Evolutionary conservation across 2,113 vertebrate species (phyloP).

Genomic region (Solea senegalensis): DNA sequence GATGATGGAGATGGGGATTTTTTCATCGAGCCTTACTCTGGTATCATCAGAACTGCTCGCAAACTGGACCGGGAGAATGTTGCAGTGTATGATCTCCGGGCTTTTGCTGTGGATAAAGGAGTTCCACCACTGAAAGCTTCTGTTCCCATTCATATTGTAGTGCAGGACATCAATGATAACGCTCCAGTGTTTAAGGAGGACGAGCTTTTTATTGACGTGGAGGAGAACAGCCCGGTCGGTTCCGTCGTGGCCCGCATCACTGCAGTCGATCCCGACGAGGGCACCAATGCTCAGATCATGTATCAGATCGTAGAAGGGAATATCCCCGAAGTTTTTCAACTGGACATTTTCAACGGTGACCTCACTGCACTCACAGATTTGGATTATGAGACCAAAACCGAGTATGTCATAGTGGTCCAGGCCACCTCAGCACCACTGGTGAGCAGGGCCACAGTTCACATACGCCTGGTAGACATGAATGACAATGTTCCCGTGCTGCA

Average conservation of each 20-base stretch:
- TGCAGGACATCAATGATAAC: slow-evolving; percentile 96
- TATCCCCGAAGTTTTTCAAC: slow-evolving; percentile 91
- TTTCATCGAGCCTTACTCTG: slow-evolving; percentile 90
- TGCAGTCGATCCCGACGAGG: slow-evolving; percentile 91
- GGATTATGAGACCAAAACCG: slow-evolving; percentile 90
- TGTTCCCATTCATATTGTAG: slow-evolving; percentile 88
- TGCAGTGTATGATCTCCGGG: slow-evolving; percentile 88
- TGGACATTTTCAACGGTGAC: slow-evolving; percentile 94
- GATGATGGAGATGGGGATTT: slow-evolving; percentile 96
- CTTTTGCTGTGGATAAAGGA: slow-evolving; percentile 90
- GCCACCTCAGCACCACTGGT: slow-evolving; percentile 95
- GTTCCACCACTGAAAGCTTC: slow-evolving; percentile 86
- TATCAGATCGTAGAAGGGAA: slow-evolving; percentile 98
- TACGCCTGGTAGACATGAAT: slow-evolving; percentile 91
- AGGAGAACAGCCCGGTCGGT: slow-evolving; percentile 92
- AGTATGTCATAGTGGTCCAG: slow-evolving; percentile 95
- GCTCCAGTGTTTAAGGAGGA: slow-evolving; percentile 94
- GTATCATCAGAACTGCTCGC: slow-evolving; percentile 90
- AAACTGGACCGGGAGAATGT: slow-evolving; percentile 95
- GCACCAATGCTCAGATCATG: slow-evolving; percentile 96
- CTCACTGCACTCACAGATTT: slow-evolving; percentile 90
- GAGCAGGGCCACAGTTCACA: slow-evolving; percentile 91
- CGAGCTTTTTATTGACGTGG: slow-evolving; percentile 89
- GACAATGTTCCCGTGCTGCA: slow-evolving; percentile 90
- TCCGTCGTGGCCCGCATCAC: slow-evolving; percentile 90